phyloP scores from a whole-genome alignment of 2,113 vertebrate species.

The Passer domesticus region DNA sequence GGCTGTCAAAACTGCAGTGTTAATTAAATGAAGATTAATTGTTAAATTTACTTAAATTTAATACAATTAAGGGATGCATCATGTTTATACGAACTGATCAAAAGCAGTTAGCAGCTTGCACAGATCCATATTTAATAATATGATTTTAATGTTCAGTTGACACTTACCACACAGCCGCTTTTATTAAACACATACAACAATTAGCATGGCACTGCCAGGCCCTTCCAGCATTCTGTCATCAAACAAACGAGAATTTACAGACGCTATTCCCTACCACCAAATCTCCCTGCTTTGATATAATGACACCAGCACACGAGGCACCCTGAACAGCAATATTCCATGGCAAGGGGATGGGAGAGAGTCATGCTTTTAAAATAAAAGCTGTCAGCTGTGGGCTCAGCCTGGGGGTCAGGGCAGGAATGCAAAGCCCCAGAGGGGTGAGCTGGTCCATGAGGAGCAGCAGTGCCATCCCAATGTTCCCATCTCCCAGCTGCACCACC shows the following conservation, averaged over 20 bases:
- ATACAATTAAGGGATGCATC: not conserved
- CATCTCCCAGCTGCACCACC: accelerated
- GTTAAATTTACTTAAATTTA: constrained; percentile 31
- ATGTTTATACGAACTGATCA: not conserved
- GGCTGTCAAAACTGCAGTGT: not conserved
- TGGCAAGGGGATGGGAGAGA: not conserved
- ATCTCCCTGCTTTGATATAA: not conserved
- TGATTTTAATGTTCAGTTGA: not conserved
- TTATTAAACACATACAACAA: not conserved
- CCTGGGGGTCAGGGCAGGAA: not conserved
- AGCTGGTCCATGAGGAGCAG: not conserved
- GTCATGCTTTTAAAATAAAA: not conserved
- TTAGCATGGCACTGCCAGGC: not conserved
- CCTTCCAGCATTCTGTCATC: not conserved
- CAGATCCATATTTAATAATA: constrained; percentile 32
- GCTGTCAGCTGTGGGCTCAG: not conserved
- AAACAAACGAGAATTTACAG: not conserved
- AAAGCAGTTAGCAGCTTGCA: not conserved
- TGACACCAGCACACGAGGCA: not conserved
- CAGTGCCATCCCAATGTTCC: accelerated
- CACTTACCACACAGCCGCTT: not conserved
- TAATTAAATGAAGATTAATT: constrained; percentile 43
- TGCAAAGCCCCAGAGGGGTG: not conserved
- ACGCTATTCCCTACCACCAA: not conserved
- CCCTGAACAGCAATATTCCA: not conserved